These are phyloP conservation scores for Ambastaia sidthimunki DNA, from an alignment of 2,797 vertebrate species.

Conservation along the genomic window DNA sequence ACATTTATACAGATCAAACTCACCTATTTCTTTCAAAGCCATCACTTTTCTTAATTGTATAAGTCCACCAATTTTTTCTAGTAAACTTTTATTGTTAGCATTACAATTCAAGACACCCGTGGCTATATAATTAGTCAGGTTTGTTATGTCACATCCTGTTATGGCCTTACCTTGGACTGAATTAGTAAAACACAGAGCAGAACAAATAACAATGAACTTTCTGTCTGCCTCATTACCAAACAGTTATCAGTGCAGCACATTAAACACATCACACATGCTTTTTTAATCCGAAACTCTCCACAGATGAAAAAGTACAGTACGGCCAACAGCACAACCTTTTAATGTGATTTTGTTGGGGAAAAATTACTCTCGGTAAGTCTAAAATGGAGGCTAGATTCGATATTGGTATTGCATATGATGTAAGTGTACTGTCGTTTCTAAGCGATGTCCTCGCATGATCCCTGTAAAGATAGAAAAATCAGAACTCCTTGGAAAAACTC, in stretches of 20 bases:
- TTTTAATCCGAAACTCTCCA: constrained; percentile 16
- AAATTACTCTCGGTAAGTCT: neutral
- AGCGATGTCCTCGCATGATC: neutral
- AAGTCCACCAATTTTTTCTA: neutral
- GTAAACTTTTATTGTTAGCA: neutral
- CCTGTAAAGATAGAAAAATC: neutral
- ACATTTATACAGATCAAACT: too few relatives aligned
- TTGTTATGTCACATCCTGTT: constrained; percentile 23
- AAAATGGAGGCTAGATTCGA: neutral
- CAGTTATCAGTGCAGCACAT: constrained; percentile 23
- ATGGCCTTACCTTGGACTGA: constrained; percentile 29
- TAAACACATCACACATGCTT: constrained; percentile 8
- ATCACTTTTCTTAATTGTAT: too few relatives aligned
- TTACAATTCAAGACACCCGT: neutral
- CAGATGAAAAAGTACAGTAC: neutral
- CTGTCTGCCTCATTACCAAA: constrained; percentile 25
- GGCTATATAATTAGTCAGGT: neutral
- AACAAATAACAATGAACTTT: constrained; percentile 25
- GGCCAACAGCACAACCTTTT: constrained; percentile 14
- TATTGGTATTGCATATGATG: neutral
- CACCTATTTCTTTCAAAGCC: too few relatives aligned
- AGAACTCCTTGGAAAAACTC: neutral
- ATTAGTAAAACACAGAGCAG: constrained; percentile 22
- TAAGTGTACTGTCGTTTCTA: neutral
- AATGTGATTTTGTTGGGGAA: neutral